Evolutionary conservation across 2,797 vertebrate species (phyloP).

Genomic region (Chloroceryle amazona): DNA sequence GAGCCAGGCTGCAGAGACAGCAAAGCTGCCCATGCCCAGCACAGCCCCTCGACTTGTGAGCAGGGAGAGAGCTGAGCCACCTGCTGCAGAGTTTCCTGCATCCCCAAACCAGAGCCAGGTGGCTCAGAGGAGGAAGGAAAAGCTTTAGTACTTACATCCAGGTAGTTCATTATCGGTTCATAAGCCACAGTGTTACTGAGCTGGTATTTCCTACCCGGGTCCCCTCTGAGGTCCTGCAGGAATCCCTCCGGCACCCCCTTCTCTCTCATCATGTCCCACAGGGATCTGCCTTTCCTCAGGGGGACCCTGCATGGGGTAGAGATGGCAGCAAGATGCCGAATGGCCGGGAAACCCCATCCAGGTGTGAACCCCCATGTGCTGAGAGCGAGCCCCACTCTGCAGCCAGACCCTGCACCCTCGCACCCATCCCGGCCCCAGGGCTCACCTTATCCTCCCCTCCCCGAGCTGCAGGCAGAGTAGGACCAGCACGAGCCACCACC

Average conservation of each 20-base stretch:
- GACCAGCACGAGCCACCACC: conserved; percentile 64
- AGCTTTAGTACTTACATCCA: conserved; percentile 75
- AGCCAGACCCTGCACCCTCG: background rate
- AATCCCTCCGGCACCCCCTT: conserved; percentile 21
- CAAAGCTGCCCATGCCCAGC: background rate
- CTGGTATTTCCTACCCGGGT: conserved; percentile 79
- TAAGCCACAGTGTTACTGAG: conserved; percentile 22
- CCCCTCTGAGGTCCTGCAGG: conserved; percentile 52
- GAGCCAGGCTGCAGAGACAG: background rate
- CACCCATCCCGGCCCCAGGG: background rate
- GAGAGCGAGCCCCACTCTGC: fast-evolving
- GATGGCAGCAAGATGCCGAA: background rate
- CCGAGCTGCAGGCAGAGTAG: conserved; percentile 66
- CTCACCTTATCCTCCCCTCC: conserved; percentile 49
- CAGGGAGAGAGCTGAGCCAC: background rate
- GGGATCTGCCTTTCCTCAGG: conserved; percentile 79
- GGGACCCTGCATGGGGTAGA: conserved; percentile 66
- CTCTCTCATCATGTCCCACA: conserved; percentile 74
- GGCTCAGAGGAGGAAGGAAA: background rate
- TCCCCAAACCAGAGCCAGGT: fast-evolving
- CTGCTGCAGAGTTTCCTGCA: background rate
- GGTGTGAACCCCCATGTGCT: fast-evolving
- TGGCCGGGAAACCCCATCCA: too few relatives aligned
- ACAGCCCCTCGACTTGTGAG: background rate
- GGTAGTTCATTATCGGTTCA: conserved; percentile 83